Percentiles rank a stretch among this genome's conserved stretches.
phyloP scores from a whole-genome alignment of 2,797 vertebrate genomes.

The Hyperoplus immaculatus region DNA sequence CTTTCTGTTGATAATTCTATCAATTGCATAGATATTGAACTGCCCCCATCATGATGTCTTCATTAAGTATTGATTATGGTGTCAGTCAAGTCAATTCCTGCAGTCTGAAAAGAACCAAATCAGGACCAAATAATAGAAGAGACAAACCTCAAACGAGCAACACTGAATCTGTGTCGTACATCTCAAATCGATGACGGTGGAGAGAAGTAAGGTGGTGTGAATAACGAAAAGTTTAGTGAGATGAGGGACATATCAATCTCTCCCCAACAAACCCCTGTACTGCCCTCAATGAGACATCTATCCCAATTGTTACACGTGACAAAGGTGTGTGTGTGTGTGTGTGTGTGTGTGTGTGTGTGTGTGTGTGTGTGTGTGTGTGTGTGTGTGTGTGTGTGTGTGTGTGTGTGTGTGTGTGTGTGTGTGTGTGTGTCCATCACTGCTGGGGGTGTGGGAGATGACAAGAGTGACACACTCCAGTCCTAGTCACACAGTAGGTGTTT shows the following conservation, averaged over 20 bases:
- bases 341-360: constrained; percentile 30
- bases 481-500: constrained; percentile 75
- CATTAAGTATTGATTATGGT: constrained; percentile 61
- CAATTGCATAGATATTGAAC: constrained; percentile 42
- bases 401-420: constrained; percentile 26
- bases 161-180: constrained; percentile 53
- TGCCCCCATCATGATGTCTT: constrained; percentile 48
- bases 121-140: constrained; percentile 44
- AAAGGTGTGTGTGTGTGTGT: constrained; percentile 29
- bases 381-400: constrained; percentile 25
- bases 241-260: constrained; percentile 65
- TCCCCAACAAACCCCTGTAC: constrained; percentile 57
- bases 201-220: constrained; percentile 53
- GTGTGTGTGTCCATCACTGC: constrained; percentile 45
- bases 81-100: constrained; percentile 46
- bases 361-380: constrained; percentile 22
- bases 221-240: constrained; percentile 64
- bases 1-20: constrained; percentile 24
- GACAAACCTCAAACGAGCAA: constrained; percentile 28
- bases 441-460: constrained; percentile 59
- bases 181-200: constrained; percentile 62
- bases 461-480: constrained; percentile 69
- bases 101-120: constrained; percentile 43
- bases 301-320: constrained; percentile 68
- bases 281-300: constrained; percentile 52